These are phyloP conservation scores for Alsophila aescularia DNA, from an alignment of 2,888 invertebrate species.

Conservation along the genomic window DNA sequence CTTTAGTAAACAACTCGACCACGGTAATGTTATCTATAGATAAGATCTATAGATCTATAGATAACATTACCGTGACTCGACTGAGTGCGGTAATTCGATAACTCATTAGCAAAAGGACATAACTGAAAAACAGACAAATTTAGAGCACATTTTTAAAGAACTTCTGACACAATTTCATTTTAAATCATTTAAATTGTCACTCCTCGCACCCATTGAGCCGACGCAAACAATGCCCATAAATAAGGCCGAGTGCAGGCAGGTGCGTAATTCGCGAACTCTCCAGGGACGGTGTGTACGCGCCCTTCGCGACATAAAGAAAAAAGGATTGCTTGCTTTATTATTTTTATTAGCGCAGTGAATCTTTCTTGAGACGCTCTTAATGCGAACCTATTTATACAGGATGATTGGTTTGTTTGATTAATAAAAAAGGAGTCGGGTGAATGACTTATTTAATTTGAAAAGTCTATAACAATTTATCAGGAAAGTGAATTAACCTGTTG, in stretches of 20 bases:
- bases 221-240: slow-evolving; percentile 67
- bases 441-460: too few species aligned
- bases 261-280: slow-evolving; percentile 63
- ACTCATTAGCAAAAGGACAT: background rate
- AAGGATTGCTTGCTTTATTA: slow-evolving; percentile 78
- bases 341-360: slow-evolving; percentile 72
- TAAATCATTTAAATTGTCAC: slow-evolving; percentile 54
- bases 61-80: too few species aligned
- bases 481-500: too few species aligned
- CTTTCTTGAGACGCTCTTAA: slow-evolving; percentile 52
- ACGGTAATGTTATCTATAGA: too few species aligned
- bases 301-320: slow-evolving; percentile 65
- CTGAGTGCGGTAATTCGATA: too few species aligned
- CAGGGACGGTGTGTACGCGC: slow-evolving; percentile 64
- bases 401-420: slow-evolving; percentile 20
- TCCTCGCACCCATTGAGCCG: slow-evolving; percentile 61
- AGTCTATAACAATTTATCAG: too few species aligned
- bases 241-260: slow-evolving; percentile 65
- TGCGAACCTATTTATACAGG: slow-evolving; percentile 44
- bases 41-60: too few species aligned
- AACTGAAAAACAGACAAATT: background rate
- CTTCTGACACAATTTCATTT: background rate
- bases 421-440: background rate
- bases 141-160: background rate
- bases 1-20: too few species aligned